Evolutionary conservation across 2,113 vertebrate species (phyloP).

Genomic region (Silurus asotus): DNA sequence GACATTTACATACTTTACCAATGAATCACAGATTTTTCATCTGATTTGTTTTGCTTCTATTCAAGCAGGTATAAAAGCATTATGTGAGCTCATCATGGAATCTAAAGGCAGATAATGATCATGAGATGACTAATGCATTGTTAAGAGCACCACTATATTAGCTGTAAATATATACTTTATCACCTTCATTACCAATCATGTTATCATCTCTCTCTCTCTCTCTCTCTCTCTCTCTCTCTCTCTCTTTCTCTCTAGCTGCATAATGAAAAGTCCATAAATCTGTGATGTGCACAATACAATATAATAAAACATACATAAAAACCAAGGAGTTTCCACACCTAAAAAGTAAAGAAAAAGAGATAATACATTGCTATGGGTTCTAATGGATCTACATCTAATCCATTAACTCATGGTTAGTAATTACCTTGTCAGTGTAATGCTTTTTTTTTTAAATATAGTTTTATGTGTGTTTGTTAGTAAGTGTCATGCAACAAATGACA

Average conservation of each 20-base stretch:
- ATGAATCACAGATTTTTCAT: neutral
- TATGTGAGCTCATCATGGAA: conserved; percentile 72
- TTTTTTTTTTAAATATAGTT: neutral
- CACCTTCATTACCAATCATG: neutral
- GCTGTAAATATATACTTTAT: conserved; percentile 45
- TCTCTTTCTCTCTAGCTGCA: neutral
- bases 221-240: neutral
- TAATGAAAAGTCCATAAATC: no score
- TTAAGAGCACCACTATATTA: conserved; percentile 69
- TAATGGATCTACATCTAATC: neutral
- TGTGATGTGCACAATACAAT: no score
- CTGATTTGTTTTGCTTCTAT: conserved; percentile 33
- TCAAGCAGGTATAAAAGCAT: conserved; percentile 47
- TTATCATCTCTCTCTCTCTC: neutral
- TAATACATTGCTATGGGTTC: neutral
- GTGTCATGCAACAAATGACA: neutral
- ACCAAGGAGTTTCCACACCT: no score
- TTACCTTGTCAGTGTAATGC: neutral
- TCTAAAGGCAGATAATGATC: conserved; percentile 61
- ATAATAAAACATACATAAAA: no score
- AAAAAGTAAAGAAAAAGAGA: no score
- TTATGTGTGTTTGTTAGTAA: neutral
- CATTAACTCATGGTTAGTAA: neutral
- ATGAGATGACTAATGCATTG: conserved; percentile 62
- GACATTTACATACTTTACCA: neutral